Percentiles rank a stretch among this genome's conserved stretches.
Conservation (phyloP, 2,888 invertebrate genomes). For the Noctua comes region DNA sequence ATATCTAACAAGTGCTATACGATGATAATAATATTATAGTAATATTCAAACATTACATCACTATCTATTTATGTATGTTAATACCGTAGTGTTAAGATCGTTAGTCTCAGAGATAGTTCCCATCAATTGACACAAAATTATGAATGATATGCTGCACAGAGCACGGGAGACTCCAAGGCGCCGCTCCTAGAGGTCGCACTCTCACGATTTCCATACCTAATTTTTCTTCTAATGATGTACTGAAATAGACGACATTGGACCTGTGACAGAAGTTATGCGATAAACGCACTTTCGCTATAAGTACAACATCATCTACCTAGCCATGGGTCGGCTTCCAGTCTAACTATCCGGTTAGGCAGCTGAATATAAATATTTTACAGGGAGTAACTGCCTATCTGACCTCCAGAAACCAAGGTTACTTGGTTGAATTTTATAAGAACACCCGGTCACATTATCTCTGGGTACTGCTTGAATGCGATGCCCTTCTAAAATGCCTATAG, state of each 20-base stretch:
- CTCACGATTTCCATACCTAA: not conserved
- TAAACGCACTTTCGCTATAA: not conserved
- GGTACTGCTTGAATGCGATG: not conserved
- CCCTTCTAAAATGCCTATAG: not conserved
- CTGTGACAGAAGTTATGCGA: not conserved
- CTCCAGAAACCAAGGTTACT: not conserved
- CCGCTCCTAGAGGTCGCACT: not conserved
- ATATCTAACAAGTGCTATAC: not conserved
- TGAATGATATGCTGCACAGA: slow-evolving; percentile 34
- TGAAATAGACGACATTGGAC: not conserved
- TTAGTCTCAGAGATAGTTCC: slow-evolving; percentile 65
- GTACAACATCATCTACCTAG: not conserved
- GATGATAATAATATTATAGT: slow-evolving; percentile 1
- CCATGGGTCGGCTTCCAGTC: not conserved
- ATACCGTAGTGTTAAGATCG: slow-evolving; percentile 65
- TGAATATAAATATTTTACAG: not conserved
- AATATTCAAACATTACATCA: slow-evolving; percentile 39
- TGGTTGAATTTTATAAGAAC: not conserved
- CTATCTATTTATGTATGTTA: slow-evolving; percentile 52
- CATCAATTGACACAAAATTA: slow-evolving; percentile 69
- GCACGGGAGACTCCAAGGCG: not conserved
- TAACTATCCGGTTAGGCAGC: not conserved
- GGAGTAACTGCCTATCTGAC: not conserved
- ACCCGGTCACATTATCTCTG: not conserved
- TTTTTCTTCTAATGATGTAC: not conserved